These are phyloP conservation scores for Ctenoplectra terminalis DNA, from an alignment of 1,140 invertebrate species.

Conservation along the genomic window DNA sequence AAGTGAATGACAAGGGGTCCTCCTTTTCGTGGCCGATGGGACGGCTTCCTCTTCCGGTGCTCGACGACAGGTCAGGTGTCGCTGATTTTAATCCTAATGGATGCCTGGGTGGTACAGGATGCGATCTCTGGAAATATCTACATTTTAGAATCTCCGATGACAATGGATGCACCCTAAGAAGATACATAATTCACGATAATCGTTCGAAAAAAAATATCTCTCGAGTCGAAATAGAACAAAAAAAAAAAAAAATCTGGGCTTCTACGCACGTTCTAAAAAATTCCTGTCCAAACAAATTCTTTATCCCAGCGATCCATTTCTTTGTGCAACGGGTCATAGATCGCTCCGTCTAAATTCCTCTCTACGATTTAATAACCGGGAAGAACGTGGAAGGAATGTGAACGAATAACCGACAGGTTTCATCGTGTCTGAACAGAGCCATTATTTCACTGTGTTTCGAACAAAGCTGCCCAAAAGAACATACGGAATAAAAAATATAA, in stretches of 20 bases:
- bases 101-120: slow-evolving; percentile 60
- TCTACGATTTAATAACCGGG: slow-evolving; percentile 47
- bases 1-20: slow-evolving; percentile 52
- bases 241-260: background rate
- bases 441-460: slow-evolving; percentile 5
- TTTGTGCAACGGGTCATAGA: slow-evolving; percentile 33
- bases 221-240: slow-evolving; percentile 13
- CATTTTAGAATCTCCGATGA: slow-evolving; percentile 1
- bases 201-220: background rate
- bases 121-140: slow-evolving; percentile 29
- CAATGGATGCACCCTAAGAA: background rate
- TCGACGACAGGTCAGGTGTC: slow-evolving; percentile 69
- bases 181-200: slow-evolving; percentile 25
- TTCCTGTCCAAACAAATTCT: background rate
- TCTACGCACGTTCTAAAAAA: background rate
- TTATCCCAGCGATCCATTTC: slow-evolving; percentile 20
- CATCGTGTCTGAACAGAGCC: slow-evolving; percentile 16
- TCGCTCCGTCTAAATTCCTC: slow-evolving; percentile 22
- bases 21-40: slow-evolving; percentile 42
- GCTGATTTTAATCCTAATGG: slow-evolving; percentile 61
- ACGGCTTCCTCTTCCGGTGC: slow-evolving; percentile 69
- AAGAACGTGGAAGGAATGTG: slow-evolving; percentile 35
- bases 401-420: slow-evolving; percentile 47
- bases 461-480: slow-evolving; percentile 6
- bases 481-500: background rate